Evolutionary conservation across 1,140 invertebrate genomes (phyloP), one percentile per base, ranked within the genome.

Genomic region (Ctenoplectra terminalis): DNA sequence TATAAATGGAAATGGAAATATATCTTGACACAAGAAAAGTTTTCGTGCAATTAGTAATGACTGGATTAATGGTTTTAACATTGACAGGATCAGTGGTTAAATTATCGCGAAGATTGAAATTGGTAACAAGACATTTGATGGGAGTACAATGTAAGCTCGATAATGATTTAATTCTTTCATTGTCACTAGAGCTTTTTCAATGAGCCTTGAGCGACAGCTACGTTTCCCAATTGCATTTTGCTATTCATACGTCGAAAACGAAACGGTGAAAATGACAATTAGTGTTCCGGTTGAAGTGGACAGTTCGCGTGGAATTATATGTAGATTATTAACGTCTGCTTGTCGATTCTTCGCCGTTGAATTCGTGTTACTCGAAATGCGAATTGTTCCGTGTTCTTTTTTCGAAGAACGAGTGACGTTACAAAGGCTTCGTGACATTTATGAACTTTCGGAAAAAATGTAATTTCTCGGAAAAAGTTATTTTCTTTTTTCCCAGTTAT

Each of bases 221-320:
- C 75, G 69, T 85, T 83, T 67, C 31, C 52, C 61, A 52, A 67
- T 79, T 83, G 67, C 74, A 70, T 69, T 73, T 72, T 46, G 83
- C 52, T 46, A 75, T 60, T 73, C 74, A 64, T 83, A n/a, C 73
- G 46, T 72, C 26, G 67, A 54, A 63, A 54, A 61, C 74, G 61
- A 8, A 61, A 48, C 73, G 73, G 52, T 54, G 66, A 83, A 84
- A 83, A 78, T 85, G 83, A 82, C 73, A 83, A 85, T 85, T 83
- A 79, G 81, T 60, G 76, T 83, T 73, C 52, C 70, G 69, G 52
- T 46, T 34, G 50, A 83, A 79, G 72, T 77, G 74, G 60, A 79
- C 81, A 78, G 74, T 43, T 63, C 34, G 52, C 50, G 83, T 83
- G 54, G 54, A 72, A 74, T 60, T 58, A 52, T 43, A 43, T 71